Conservation (phyloP, 2,797 vertebrate genomes). For the Erpetoichthys calabaricus region DNA sequence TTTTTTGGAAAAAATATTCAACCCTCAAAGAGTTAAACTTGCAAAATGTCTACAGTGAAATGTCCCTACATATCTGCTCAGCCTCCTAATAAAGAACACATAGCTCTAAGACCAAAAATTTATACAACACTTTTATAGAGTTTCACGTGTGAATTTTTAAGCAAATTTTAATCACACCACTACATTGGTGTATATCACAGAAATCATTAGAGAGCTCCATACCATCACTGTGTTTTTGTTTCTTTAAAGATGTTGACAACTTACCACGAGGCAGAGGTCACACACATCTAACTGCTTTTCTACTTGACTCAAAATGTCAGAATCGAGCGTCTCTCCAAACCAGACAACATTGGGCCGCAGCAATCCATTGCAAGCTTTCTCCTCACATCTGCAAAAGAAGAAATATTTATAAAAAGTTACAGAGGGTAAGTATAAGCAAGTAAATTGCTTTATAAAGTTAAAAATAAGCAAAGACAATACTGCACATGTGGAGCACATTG, state of each 20-base stretch:
- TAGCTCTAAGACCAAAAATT: no score
- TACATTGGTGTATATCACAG: no score
- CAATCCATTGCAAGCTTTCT: constrained; percentile 64
- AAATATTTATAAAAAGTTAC: not conserved
- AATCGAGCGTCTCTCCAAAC: constrained; percentile 88
- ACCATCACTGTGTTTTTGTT: no score
- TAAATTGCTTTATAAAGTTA: not conserved
- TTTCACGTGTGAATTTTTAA: no score
- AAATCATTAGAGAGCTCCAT: no score
- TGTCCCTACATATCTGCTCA: no score
- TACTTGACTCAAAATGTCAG: constrained; percentile 67
- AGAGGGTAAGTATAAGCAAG: not conserved
- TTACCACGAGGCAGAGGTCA: constrained; percentile 86
- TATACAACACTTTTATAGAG: no score
- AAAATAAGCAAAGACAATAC: not conserved
- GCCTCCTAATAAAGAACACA: no score
- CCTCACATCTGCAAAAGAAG: constrained; percentile 55
- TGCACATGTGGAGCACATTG: not conserved
- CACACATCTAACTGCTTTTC: constrained; percentile 78
- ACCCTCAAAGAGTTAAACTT: no score
- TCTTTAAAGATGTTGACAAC: constrained; percentile 19
- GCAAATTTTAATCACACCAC: no score
- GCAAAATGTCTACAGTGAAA: no score
- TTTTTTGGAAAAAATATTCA: no score
- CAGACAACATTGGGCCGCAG: constrained; percentile 85